Percentiles rank a stretch among this genome's conserved stretches.
phyloP scores from a whole-genome alignment of 1,140 invertebrate species.

The Sarcophaga peregrina region DNA sequence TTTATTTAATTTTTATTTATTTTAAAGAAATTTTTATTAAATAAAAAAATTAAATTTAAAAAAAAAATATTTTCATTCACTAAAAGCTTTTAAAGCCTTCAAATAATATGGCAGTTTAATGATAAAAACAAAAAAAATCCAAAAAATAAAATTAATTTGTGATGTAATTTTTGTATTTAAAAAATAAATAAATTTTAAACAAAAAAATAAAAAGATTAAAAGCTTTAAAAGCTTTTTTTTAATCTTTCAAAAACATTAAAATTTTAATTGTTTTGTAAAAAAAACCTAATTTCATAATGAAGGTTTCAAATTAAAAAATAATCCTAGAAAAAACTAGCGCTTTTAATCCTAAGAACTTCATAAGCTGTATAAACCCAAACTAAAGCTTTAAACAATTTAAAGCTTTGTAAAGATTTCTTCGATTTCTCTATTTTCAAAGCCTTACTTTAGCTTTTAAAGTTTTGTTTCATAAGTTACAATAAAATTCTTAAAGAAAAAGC shows the following conservation, averaged over 20 bases:
- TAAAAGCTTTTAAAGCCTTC: slow-evolving; percentile 17
- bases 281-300: too few species aligned
- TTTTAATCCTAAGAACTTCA: too few species aligned
- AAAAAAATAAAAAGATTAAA: background rate
- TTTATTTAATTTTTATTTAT: background rate
- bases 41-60: background rate
- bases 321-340: too few species aligned
- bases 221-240: background rate
- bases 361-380: too few species aligned
- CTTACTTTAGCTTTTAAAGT: too few species aligned
- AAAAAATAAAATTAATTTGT: slow-evolving; percentile 4
- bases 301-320: too few species aligned
- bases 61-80: background rate
- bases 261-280: too few species aligned
- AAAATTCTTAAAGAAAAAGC: too few species aligned
- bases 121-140: background rate
- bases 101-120: slow-evolving; percentile 13
- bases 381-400: too few species aligned
- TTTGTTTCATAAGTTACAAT: too few species aligned
- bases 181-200: background rate
- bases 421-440: too few species aligned
- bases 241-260: background rate
- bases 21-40: background rate
- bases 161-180: background rate
- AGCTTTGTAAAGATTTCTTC: too few species aligned